Evolutionary conservation across 2,888 invertebrate species (phyloP).

Genomic region (Thymelicus lineola): DNA sequence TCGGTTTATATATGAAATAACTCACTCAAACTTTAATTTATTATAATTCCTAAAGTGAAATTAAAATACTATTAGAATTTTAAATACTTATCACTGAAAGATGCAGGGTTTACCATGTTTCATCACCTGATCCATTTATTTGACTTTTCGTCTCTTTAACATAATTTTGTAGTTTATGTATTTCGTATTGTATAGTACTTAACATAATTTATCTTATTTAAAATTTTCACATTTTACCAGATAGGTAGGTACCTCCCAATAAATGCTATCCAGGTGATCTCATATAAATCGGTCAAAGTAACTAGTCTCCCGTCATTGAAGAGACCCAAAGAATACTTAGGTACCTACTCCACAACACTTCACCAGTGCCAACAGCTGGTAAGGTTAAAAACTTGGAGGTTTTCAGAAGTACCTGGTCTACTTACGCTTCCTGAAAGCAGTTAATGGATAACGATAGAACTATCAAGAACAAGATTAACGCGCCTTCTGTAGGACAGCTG

Average conservation of each 20-base stretch:
- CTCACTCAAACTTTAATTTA: too few species aligned
- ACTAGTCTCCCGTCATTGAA: neutral
- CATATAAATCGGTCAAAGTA: neutral
- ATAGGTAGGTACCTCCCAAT: too few species aligned
- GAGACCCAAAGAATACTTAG: neutral
- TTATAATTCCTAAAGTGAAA: neutral
- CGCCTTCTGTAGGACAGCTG: neutral
- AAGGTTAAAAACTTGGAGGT: too few species aligned
- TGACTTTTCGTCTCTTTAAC: neutral
- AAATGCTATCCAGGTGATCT: too few species aligned
- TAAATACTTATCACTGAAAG: conserved; percentile 9
- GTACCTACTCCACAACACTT: too few species aligned
- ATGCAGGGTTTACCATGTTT: conserved; percentile 30
- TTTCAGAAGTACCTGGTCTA: too few species aligned
- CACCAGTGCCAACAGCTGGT: too few species aligned
- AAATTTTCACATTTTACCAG: too few species aligned
- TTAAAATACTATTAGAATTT: conserved; percentile 4
- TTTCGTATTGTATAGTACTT: neutral
- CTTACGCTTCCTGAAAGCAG: too few species aligned
- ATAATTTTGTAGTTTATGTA: neutral
- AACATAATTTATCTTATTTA: neutral
- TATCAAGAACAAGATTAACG: neutral
- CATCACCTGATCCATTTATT: conserved; percentile 12
- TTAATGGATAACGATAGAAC: neutral
- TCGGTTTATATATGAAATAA: too few species aligned